Evolutionary conservation across 2,113 vertebrate genomes (phyloP).

Genomic region (Phocoena phocoena): DNA sequence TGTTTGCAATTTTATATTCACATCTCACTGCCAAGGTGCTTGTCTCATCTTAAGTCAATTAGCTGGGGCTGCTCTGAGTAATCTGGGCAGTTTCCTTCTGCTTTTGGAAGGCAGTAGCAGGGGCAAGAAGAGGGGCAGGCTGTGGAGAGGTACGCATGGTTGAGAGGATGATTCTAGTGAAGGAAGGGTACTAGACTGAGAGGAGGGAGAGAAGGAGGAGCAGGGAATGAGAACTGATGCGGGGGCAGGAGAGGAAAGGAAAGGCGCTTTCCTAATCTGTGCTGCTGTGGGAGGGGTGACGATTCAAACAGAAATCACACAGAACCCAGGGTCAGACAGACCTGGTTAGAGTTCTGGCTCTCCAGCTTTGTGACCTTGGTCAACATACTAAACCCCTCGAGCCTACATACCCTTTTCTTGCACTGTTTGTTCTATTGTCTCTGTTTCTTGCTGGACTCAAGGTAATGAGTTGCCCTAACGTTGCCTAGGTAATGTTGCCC

Average conservation of each 20-base stretch:
- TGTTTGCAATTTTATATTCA: constrained; percentile 62
- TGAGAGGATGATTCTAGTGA: not conserved
- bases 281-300: too few relatives aligned
- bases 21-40: constrained; percentile 69
- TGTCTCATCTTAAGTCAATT: constrained; percentile 68
- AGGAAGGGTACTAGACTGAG: not conserved
- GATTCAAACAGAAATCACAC: not conserved
- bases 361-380: not conserved
- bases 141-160: not conserved
- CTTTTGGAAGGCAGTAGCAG: not conserved
- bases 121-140: not conserved
- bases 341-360: not conserved
- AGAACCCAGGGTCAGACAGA: not conserved
- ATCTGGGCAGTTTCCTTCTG: constrained; percentile 38
- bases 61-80: constrained; percentile 45
- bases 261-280: not conserved
- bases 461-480: not conserved
- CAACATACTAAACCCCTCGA: not conserved
- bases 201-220: not conserved
- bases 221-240: not conserved
- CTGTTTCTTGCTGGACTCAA: not conserved
- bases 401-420: not conserved
- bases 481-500: not conserved
- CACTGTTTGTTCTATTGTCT: not conserved
- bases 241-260: not conserved